A percentile compares a stretch with the other conserved stretches of the same genome.
Evolutionary conservation across 2,888 invertebrate species (phyloP).

Genomic region (Leucozona laternaria): DNA sequence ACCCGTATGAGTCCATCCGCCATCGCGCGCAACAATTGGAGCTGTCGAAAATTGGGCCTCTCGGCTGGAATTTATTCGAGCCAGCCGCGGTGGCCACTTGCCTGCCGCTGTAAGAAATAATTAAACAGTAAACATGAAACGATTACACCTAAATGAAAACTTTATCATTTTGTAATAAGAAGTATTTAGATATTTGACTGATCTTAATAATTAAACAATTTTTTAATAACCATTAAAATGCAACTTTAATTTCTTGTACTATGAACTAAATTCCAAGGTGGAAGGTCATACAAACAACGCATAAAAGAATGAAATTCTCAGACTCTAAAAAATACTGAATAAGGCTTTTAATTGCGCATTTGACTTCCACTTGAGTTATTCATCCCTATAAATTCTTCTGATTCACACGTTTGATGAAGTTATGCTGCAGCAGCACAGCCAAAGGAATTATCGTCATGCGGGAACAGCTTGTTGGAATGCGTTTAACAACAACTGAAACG

Average conservation of each 20-base stretch:
- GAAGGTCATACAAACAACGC: not conserved
- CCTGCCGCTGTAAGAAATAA: no score
- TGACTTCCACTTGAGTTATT: conserved; percentile 13
- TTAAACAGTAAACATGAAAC: no score
- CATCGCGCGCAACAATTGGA: no score
- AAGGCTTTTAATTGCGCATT: conserved; percentile 10
- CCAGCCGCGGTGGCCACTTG: no score
- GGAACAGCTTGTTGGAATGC: not conserved
- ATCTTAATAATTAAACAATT: no score
- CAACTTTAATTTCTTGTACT: not conserved
- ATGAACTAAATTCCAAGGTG: not conserved
- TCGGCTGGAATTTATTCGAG: no score
- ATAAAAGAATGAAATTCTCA: not conserved
- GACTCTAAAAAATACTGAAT: not conserved
- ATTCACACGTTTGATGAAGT: not conserved
- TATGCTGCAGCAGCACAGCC: not conserved
- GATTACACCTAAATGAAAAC: no score
- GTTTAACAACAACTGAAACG: not conserved
- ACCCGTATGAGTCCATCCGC: no score
- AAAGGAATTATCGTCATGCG: not conserved
- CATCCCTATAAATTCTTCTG: not conserved
- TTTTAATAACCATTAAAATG: not conserved
- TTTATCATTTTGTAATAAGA: no score
- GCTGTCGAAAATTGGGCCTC: no score
- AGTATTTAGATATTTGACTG: no score